phyloP scores from a whole-genome alignment of 1,140 invertebrate species.

The Trinorchestia longiramus region DNA sequence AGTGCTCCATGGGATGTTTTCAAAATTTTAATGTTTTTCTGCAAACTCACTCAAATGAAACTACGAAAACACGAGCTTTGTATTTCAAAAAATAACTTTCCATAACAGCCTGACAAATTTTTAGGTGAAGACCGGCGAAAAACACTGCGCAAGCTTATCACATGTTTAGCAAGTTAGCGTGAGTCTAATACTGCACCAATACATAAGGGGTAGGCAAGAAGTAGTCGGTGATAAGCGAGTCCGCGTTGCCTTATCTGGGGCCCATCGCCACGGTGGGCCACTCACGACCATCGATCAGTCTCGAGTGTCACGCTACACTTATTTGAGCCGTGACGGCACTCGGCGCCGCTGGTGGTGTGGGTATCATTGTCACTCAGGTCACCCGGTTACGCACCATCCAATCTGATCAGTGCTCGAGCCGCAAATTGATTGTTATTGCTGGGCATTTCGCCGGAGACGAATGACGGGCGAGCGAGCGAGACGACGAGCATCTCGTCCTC shows the following conservation, averaged over 20 bases:
- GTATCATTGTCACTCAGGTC: slow-evolving; percentile 19
- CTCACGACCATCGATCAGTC: slow-evolving; percentile 27
- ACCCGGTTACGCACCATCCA: slow-evolving; percentile 36
- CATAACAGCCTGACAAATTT: neutral
- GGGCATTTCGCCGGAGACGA: slow-evolving; percentile 32
- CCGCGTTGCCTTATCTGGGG: neutral
- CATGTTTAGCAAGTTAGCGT: neutral
- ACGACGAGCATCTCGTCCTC: neutral
- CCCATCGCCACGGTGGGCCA: neutral
- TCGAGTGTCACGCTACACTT: slow-evolving; percentile 33
- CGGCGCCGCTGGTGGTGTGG: neutral
- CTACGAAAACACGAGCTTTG: neutral
- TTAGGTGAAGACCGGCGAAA: neutral
- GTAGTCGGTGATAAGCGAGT: neutral
- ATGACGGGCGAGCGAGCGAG: slow-evolving; percentile 26
- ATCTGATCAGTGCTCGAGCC: neutral
- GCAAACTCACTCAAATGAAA: neutral
- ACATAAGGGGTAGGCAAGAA: neutral
- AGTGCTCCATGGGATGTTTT: neutral
- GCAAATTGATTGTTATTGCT: slow-evolving; percentile 49
- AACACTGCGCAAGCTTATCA: neutral
- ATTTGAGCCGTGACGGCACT: slow-evolving; percentile 18
- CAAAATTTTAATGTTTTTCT: neutral
- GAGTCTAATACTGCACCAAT: neutral
- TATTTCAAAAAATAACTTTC: neutral